Evolutionary conservation across 2,888 invertebrate genomes (phyloP), one percentile per base, ranked within the genome.

Genomic region (Glaucopsyche alexis): DNA sequence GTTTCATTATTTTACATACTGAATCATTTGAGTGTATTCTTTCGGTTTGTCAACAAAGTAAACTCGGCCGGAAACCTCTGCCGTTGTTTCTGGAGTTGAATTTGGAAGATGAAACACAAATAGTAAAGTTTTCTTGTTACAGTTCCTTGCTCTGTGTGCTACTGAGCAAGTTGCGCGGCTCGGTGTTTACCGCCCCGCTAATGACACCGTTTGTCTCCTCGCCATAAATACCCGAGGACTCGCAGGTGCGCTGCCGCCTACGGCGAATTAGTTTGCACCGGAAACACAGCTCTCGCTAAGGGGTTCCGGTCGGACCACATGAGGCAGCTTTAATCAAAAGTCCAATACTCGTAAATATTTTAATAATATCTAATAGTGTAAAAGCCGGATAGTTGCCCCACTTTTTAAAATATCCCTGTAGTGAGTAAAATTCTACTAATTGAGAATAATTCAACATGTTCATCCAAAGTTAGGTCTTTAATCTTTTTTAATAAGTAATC

Each of bases 61-160:
- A 60, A 60, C 13, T 60, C 29, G 4, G 29, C 29, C 60, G 29
- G 13, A 29, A 38, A 60, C 29, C 29, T 29, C 29, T 4, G 29
- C 29, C 4, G 29, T 29, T 29, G 29, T 29, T 29, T 29, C 29
- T 29, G 29, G n/a, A 50, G n/a, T 29, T 4, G 60, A 38, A 38
- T 60, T 60, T 38, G 2, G 60, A 60, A 60, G 29, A 60, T 60
- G 29, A 60, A 60, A 60, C 29, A 29, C 60, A 60, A 60, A 60
- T 60, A 60, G 16, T 19, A 55, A 55, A 60, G 38, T 60, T 60
- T 60, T 60, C 29, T 19, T 14, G 60, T 38, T 14, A 38, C 11
- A 60, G 29, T 13, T 1, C 60, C 29, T 29, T 7, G 13, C 60
- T 19, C 11, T 13, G 55, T 60, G 19, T 60, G 55, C 29, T 13